Evolutionary conservation across 1,140 invertebrate genomes (phyloP).

Genomic region (Cecropterus lyciades): DNA sequence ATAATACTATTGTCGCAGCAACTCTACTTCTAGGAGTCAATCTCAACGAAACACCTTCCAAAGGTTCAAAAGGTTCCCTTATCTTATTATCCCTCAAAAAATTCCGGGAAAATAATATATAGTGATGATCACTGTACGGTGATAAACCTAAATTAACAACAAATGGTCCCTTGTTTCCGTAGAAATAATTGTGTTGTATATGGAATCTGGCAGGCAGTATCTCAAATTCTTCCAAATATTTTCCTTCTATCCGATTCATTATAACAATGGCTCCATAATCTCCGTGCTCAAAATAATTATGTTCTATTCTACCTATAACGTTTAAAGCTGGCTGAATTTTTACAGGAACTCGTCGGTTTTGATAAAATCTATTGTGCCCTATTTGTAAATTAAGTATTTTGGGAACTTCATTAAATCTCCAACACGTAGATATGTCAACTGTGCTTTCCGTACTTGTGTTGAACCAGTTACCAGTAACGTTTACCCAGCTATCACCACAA

Average conservation of each 20-base stretch:
- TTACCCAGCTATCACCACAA: constrained; percentile 90
- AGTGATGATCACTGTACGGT: constrained; percentile 92
- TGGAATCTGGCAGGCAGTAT: constrained; percentile 88
- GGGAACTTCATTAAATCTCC: constrained; percentile 84
- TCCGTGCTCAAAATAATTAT: constrained; percentile 94
- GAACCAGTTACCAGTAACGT: constrained; percentile 94
- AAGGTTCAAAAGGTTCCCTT: constrained; percentile 92
- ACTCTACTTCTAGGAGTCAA: constrained; percentile 95
- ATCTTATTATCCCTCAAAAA: constrained; percentile 94
- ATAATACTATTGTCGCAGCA: constrained; percentile 94
- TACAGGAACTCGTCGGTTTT: constrained; percentile 90
- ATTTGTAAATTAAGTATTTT: constrained; percentile 89
- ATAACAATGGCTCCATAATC: constrained; percentile 93
- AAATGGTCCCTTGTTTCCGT: constrained; percentile 93
- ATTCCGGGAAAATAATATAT: constrained; percentile 94
- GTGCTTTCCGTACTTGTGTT: constrained; percentile 90
- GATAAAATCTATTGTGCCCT: constrained; percentile 93
- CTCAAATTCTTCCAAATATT: constrained; percentile 88
- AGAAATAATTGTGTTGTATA: constrained; percentile 96
- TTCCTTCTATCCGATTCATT: constrained; percentile 91
- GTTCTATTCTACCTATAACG: constrained; percentile 91
- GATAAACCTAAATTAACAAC: constrained; percentile 94
- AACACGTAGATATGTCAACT: constrained; percentile 92
- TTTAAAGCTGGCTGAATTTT: constrained; percentile 94
- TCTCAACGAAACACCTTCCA: constrained; percentile 86